Percentiles rank a stretch among this genome's conserved stretches.
Conservation (phyloP, 2,888 invertebrate genomes). For the Nesidiocoris tenuis region DNA sequence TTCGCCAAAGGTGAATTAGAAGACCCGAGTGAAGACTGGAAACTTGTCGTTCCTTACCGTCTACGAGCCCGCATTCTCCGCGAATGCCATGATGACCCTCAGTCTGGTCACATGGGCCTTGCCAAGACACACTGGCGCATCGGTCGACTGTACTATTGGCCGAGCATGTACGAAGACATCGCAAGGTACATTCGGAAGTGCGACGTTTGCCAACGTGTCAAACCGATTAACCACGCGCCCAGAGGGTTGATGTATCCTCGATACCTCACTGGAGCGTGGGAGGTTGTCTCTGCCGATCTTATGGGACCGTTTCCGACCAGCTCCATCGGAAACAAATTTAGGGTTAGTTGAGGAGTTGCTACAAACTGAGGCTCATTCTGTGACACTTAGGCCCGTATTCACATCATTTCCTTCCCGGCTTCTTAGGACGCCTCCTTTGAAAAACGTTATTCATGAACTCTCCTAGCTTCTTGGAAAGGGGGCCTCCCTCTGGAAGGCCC, state of each 20-base stretch:
- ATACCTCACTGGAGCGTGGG: background rate
- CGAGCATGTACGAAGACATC: slow-evolving; percentile 11
- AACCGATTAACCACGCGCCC: background rate
- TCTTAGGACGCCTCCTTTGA: no score
- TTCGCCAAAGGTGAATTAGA: background rate
- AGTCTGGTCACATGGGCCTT: slow-evolving; percentile 33
- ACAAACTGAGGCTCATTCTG: no score
- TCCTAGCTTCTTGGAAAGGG: no score
- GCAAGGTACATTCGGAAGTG: slow-evolving; percentile 3
- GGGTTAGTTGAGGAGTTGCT: no score
- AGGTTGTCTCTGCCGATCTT: slow-evolving; percentile 49
- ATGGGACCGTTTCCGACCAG: slow-evolving; percentile 51
- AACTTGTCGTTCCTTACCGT: slow-evolving; percentile 4
- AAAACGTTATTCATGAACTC: no score
- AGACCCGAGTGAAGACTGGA: slow-evolving; percentile 24
- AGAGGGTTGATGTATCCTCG: slow-evolving; percentile 25
- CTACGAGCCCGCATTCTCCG: background rate
- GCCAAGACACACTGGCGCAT: slow-evolving; percentile 36
- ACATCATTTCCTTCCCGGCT: no score
- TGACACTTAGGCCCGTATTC: no score
- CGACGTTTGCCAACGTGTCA: background rate
- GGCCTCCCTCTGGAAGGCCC: no score
- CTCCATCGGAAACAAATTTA: background rate
- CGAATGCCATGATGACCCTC: slow-evolving; percentile 24
- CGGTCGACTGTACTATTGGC: slow-evolving; percentile 7